These are phyloP conservation scores for Schizaphis graminum DNA, from an alignment of 2,888 invertebrate species.

Conservation along the genomic window DNA sequence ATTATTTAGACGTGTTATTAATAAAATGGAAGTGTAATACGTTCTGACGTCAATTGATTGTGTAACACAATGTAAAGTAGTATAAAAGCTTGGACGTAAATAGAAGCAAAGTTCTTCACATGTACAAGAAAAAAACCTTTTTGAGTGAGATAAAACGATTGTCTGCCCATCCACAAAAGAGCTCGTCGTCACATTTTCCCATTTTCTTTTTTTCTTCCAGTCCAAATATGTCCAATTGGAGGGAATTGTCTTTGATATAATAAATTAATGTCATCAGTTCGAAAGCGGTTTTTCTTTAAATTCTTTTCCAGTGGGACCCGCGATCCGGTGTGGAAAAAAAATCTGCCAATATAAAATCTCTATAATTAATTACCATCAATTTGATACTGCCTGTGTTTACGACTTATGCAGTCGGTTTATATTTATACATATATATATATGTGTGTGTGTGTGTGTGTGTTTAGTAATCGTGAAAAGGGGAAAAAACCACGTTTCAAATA, in stretches of 20 bases:
- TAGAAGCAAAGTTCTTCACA: slow-evolving; percentile 56
- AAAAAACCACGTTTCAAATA: background rate
- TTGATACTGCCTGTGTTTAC: slow-evolving; percentile 34
- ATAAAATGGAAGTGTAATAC: slow-evolving; percentile 58
- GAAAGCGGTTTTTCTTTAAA: slow-evolving; percentile 60
- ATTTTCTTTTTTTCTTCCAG: slow-evolving; percentile 42
- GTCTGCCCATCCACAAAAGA: slow-evolving; percentile 55
- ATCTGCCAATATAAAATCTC: slow-evolving; percentile 60
- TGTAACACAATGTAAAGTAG: slow-evolving; percentile 56
- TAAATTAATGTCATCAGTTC: slow-evolving; percentile 62
- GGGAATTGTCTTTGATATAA: slow-evolving; percentile 64
- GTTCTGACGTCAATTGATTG: slow-evolving; percentile 60
- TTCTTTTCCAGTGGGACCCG: slow-evolving; percentile 33
- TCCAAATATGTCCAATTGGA: slow-evolving; percentile 55
- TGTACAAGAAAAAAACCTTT: slow-evolving; percentile 57
- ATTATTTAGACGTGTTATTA: slow-evolving; percentile 62
- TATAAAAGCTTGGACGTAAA: slow-evolving; percentile 57
- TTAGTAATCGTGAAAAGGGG: background rate
- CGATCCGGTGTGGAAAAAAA: slow-evolving; percentile 36
- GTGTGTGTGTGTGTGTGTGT: slow-evolving; percentile 8
- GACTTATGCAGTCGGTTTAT: background rate
- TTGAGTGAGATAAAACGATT: slow-evolving; percentile 63
- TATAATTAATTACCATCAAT: slow-evolving; percentile 45
- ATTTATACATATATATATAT: background rate
- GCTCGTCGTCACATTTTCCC: slow-evolving; percentile 57